Evolutionary conservation across 92 coral and sea anemone species (phyloP).

Genomic region (Parazoanthus atlanticus): DNA sequence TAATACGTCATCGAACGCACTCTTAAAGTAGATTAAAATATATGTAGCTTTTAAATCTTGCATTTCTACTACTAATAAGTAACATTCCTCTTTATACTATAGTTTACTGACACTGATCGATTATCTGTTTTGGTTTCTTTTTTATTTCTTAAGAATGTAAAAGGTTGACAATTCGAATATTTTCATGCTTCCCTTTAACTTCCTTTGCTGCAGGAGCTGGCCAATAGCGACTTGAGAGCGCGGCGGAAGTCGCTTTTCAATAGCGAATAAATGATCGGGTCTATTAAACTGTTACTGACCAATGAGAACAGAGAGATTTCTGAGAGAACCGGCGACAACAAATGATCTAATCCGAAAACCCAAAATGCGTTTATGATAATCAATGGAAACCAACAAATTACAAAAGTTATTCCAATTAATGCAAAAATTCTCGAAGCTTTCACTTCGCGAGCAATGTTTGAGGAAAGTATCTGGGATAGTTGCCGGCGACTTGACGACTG

Average conservation of each 20-base stretch:
- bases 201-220: background rate
- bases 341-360: conserved; percentile 60
- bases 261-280: conserved; percentile 86
- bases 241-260: conserved; percentile 83
- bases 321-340: conserved; percentile 61
- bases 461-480: conserved; percentile 49
- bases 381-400: conserved; percentile 90
- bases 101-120: too few relatives aligned
- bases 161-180: background rate
- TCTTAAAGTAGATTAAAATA: too few relatives aligned
- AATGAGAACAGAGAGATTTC: conserved; percentile 82
- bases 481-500: conserved; percentile 21
- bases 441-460: conserved; percentile 76
- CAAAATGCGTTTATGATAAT: conserved; percentile 80
- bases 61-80: too few relatives aligned
- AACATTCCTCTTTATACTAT: too few relatives aligned
- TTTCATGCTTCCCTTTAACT: background rate
- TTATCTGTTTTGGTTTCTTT: background rate
- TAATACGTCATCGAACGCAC: too few relatives aligned
- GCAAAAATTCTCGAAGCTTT: conserved; percentile 93
- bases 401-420: conserved; percentile 72
- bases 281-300: conserved; percentile 90
- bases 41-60: too few relatives aligned
- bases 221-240: conserved; percentile 52
- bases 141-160: background rate